Conservation (phyloP, 2,113 vertebrate species). For the Anarhynchus alexandrinus region DNA sequence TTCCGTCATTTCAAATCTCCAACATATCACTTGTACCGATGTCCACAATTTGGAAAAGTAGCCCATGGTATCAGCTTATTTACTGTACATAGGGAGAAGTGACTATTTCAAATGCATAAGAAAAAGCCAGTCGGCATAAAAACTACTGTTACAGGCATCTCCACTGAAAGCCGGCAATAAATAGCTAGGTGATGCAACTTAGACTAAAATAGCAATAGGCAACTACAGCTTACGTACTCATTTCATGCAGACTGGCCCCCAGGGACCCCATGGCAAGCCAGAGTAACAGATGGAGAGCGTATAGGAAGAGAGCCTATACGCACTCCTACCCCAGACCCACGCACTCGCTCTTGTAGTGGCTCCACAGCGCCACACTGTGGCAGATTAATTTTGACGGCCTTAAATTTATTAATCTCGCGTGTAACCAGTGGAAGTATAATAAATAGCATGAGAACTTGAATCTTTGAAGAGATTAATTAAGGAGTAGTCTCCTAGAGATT, state of each 20-base stretch:
- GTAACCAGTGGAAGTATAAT: background rate
- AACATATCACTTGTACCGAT: background rate
- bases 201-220: background rate
- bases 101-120: background rate
- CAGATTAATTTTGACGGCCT: background rate
- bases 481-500: background rate
- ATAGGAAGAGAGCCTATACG: background rate
- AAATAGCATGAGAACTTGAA: background rate
- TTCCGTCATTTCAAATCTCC: background rate
- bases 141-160: background rate
- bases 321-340: too few relatives aligned
- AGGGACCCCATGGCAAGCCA: background rate
- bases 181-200: background rate
- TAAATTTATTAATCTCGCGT: background rate
- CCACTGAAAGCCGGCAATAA: background rate
- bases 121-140: background rate
- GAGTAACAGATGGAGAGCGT: fast-evolving
- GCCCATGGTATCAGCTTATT: background rate
- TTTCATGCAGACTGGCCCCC: background rate
- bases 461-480: background rate
- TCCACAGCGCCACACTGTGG: background rate
- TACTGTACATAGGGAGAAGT: background rate
- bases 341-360: background rate
- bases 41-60: background rate
- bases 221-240: background rate